Evolutionary conservation across 1,140 invertebrate genomes (phyloP).

Genomic region (Cherax destructor): DNA sequence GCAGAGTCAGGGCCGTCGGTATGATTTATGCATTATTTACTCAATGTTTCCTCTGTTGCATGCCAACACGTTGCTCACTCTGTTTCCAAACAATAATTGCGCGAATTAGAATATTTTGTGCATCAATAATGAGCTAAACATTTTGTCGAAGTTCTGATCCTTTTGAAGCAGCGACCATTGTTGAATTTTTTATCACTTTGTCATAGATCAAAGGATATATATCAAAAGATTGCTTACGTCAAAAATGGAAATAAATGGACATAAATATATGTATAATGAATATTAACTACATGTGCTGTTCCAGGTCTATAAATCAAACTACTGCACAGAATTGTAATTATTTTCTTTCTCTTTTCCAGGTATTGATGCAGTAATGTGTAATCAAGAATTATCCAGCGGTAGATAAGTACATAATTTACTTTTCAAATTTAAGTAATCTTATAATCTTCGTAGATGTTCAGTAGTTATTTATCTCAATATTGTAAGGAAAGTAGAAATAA

Average conservation of each 20-base stretch:
- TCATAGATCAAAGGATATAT: neutral
- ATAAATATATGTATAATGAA: neutral
- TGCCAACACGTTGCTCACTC: neutral
- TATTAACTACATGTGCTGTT: neutral
- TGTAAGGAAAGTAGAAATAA: too few species aligned
- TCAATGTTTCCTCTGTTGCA: neutral
- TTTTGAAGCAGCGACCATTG: neutral
- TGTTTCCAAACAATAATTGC: neutral
- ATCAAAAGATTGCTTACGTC: neutral
- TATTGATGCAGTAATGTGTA: neutral
- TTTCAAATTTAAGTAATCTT: too few species aligned
- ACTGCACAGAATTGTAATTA: neutral
- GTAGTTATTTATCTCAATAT: too few species aligned
- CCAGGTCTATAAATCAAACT: neutral
- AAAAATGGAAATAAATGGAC: too few species aligned
- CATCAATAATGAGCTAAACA: neutral
- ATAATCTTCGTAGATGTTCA: too few species aligned
- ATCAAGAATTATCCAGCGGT: too few species aligned
- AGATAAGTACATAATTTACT: too few species aligned
- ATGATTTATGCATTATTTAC: neutral
- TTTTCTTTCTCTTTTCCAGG: neutral
- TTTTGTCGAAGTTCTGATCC: neutral
- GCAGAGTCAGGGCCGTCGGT: neutral
- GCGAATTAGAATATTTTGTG: neutral
- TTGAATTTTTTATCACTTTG: neutral